Percentiles rank a stretch among this genome's conserved stretches.
Evolutionary conservation across 2,113 vertebrate genomes (phyloP).

Genomic region (Corythornis vintsioides): DNA sequence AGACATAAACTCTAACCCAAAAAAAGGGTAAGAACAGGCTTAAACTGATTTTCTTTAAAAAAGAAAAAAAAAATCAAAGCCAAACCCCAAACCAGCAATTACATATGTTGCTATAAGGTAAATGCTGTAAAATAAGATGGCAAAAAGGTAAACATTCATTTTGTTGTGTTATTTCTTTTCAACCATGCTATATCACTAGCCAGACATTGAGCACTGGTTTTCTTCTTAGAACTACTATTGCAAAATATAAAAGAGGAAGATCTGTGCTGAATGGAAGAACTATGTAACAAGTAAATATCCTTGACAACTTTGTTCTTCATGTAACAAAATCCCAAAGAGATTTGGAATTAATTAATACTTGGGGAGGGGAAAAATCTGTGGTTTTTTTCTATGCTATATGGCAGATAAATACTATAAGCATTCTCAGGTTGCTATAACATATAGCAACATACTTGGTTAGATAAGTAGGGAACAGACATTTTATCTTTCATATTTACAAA

Average conservation of each 20-base stretch:
- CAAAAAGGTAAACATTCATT: background rate
- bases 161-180: background rate
- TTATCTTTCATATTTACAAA: conserved; percentile 2
- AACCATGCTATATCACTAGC: rapidly evolving
- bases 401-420: background rate
- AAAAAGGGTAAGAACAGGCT: background rate
- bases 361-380: background rate
- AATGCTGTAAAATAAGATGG: background rate
- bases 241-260: background rate
- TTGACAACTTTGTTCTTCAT: background rate
- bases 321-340: background rate
- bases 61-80: background rate
- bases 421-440: background rate
- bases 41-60: background rate
- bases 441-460: background rate
- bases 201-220: background rate
- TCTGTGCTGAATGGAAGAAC: background rate
- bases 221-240: background rate
- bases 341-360: background rate
- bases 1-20: background rate
- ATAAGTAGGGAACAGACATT: background rate
- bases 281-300: background rate
- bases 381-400: background rate
- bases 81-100: background rate
- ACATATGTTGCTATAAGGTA: background rate